Conservation (phyloP, 1,140 invertebrate genomes). For the Drosophila azteca region DNA sequence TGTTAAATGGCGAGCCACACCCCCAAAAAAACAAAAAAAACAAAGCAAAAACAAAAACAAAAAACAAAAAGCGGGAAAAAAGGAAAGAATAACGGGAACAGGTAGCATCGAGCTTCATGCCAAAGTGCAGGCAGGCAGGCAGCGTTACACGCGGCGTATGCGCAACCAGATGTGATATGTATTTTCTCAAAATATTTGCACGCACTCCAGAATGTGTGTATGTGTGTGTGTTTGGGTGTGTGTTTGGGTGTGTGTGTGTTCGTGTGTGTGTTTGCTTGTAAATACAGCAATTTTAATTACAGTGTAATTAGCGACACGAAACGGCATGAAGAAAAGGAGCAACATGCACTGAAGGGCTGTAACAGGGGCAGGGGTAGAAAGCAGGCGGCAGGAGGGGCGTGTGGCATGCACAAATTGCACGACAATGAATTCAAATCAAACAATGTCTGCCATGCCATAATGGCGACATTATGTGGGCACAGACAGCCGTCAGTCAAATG, state of each 20-base stretch:
- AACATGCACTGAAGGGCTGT: neutral
- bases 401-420: constrained; percentile 58
- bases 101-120: constrained; percentile 41
- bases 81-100: neutral
- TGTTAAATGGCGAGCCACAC: constrained; percentile 72
- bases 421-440: constrained; percentile 81
- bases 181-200: constrained; percentile 72
- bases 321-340: constrained; percentile 42
- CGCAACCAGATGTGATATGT: constrained; percentile 53
- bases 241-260: neutral
- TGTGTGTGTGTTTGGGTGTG: too few relatives aligned
- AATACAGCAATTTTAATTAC: constrained; percentile 79
- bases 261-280: constrained; percentile 48
- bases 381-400: constrained; percentile 9
- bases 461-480: constrained; percentile 75
- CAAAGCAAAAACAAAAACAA: constrained; percentile 2
- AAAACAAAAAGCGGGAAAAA: neutral
- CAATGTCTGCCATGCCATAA: constrained; percentile 66
- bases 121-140: constrained; percentile 40
- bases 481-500: constrained; percentile 42
- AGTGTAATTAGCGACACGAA: constrained; percentile 78
- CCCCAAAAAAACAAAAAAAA: constrained; percentile 34
- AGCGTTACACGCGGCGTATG: constrained; percentile 51
- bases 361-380: constrained; percentile 12
- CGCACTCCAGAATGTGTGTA: constrained; percentile 46